Base-by-base conservation (phyloP, 30 jellyfish, hydroid and myxozoan genomes). In the Hydra vulgaris region DNA sequence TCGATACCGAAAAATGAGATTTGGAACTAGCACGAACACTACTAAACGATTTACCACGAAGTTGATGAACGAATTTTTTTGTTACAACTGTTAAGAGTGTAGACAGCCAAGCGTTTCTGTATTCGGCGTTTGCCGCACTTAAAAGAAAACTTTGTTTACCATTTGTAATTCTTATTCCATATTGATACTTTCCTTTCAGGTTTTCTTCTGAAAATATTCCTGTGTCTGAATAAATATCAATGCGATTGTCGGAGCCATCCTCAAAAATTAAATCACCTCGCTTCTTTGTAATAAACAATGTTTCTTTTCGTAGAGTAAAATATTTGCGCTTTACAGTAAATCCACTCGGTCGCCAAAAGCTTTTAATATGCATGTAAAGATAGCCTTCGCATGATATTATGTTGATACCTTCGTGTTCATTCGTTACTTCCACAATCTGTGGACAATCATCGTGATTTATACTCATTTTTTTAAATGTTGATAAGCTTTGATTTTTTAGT, bases 21-120 rank as follows among this genome's bases (percentile, higher is more conserved):
- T 25, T 73, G 8, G 54, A 73, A 27, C 12, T 25, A 3, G 20
- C 3, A 18, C 87, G 68, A 22, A 80, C 25, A 53, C 84, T 80
- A 27, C 27, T 67, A 26, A 61, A 80, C 8, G 73, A 66, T 21
- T 82, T 71, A 16, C 73, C 83, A 26, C 66, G 68, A 72, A 80
- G 67, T 8, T 80, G 68, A 18, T n/a, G 23, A 8, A 80, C 87
- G 7, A 22, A 80, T 0, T 56, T 80, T 0, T 66, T 27, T 26
- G 87, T 80, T 15, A 80, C 66, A 18, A 80, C 87, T 12, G 87
- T 80, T 21, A 80, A 27, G 21, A 80, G 72, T 15, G 81, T 27
- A 23, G 87, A 73, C 70, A 80, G 54, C 87, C 87, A 80, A 23
- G 81, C 71, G n/a, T 80, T 80, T 61, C 87, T 73, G 70, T 19